Evolutionary conservation across 64 coral and sea anemone species (phyloP), one percentile per base, ranked within the genome.

Genomic region (Hydrozoanthus tunicans): DNA sequence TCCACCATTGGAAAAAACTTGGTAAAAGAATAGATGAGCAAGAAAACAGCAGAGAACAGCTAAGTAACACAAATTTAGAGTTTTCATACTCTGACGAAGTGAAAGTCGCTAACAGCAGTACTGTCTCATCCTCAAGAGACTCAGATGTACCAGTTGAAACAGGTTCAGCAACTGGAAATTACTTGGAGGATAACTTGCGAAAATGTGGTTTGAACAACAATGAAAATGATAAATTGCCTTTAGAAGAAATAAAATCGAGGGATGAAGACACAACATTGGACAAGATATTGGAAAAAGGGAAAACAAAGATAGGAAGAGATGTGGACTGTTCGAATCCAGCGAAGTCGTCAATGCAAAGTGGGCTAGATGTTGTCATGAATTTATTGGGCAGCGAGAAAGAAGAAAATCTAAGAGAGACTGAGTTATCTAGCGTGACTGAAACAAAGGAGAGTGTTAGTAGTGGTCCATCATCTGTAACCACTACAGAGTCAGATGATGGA

Each of bases 341-440:
- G 58, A 60, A 4, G 54, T 86, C 82, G 25, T 58, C 64, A 5
- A 23, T 88, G 55, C 9, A 59, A 26, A 73, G 69, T 88, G 84
- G 84, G 25, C 57, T 88, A 14, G 84, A 72, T 73, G 56, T 88
- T 57, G 69, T 88, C 3, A 88, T 60, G 55, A 88, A 88, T 59
- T 56, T 88, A 3, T 51, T 88, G 70, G 84, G 69, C 0, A 88
- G 69, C 74, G 84, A 88, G 6, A 75, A 13, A 74, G 84, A 88
- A 74, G 84, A 61, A 61, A 88, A 88, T 23, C 7, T 43, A 13
- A 59, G 20, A 59, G 84, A 74, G 56, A 88, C 68, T 9, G 55
- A 75, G 12, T 14, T 23, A 7, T 26, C 83, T 7, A 51, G 10
- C 15, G 9, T 54, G 24, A 59, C 24, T 61, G 84, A 88, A 58